Evolutionary conservation across 1,140 invertebrate genomes (phyloP).

Genomic region (Zaprionus kolodkinae): DNA sequence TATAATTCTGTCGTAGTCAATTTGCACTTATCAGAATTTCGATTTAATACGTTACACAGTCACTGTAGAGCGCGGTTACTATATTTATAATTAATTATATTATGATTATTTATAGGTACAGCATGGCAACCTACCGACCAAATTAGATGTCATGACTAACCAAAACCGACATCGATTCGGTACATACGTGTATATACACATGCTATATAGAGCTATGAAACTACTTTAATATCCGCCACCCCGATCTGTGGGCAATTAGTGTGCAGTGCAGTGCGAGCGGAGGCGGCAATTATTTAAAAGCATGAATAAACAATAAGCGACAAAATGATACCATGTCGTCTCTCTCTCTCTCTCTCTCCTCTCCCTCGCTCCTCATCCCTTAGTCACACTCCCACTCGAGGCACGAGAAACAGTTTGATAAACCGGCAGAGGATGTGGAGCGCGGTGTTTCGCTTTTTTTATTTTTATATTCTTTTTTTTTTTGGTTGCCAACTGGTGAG

Average conservation of each 20-base stretch:
- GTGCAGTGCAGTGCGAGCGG: background rate
- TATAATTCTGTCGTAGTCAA: no score
- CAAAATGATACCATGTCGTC: background rate
- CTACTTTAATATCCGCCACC: background rate
- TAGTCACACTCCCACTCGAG: background rate
- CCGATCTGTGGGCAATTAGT: background rate
- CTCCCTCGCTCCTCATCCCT: background rate
- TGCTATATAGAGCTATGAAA: background rate
- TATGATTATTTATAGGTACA: no score
- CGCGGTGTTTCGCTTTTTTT: background rate
- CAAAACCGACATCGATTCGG: no score
- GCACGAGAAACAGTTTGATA: slow-evolving; percentile 10
- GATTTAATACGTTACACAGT: no score
- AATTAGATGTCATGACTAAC: no score
- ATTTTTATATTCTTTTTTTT: background rate
- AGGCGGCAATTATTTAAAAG: slow-evolving; percentile 22
- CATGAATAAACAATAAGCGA: slow-evolving; percentile 43
- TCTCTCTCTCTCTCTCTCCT: background rate
- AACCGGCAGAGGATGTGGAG: slow-evolving; percentile 25
- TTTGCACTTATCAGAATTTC: no score
- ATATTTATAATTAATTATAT: no score
- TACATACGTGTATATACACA: no score
- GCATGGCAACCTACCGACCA: no score
- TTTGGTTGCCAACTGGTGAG: slow-evolving; percentile 22
- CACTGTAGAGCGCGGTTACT: no score